phyloP scores from a whole-genome alignment of 1,140 invertebrate genomes.

The Drosophila santomea region DNA sequence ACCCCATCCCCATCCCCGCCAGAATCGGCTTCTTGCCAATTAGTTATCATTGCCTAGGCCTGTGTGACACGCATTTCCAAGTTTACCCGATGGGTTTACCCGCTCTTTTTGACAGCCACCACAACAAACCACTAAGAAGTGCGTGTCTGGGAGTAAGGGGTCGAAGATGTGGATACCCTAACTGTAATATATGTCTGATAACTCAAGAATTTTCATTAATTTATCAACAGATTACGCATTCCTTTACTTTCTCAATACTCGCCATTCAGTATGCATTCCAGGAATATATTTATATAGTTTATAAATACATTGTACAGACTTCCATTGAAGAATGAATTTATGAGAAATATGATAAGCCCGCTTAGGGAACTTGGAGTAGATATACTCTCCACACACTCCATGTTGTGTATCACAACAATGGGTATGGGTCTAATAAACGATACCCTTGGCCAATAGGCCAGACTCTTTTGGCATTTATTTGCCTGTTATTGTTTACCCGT shows the following conservation, averaged over 20 bases:
- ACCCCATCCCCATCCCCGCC: neutral
- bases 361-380: neutral
- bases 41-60: slow-evolving; percentile 19
- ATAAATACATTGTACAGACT: no score
- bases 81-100: neutral
- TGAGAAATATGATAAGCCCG: no score
- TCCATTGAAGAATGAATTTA: no score
- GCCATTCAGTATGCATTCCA: no score
- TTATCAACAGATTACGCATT: no score
- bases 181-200: no score
- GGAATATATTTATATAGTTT: no score
- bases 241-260: no score
- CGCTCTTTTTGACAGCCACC: slow-evolving; percentile 9
- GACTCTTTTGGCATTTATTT: slow-evolving; percentile 52
- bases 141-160: neutral
- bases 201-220: no score
- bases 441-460: slow-evolving; percentile 51
- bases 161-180: slow-evolving; percentile 14
- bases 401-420: neutral
- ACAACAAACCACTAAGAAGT: slow-evolving; percentile 1
- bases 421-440: slow-evolving; percentile 25
- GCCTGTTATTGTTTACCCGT: slow-evolving; percentile 49
- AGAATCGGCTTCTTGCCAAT: slow-evolving; percentile 33
- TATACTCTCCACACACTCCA: neutral
- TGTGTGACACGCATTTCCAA: slow-evolving; percentile 10